These are phyloP conservation scores for Plemyria rubiginata DNA, from an alignment of 2,888 invertebrate genomes.

Conservation along the genomic window DNA sequence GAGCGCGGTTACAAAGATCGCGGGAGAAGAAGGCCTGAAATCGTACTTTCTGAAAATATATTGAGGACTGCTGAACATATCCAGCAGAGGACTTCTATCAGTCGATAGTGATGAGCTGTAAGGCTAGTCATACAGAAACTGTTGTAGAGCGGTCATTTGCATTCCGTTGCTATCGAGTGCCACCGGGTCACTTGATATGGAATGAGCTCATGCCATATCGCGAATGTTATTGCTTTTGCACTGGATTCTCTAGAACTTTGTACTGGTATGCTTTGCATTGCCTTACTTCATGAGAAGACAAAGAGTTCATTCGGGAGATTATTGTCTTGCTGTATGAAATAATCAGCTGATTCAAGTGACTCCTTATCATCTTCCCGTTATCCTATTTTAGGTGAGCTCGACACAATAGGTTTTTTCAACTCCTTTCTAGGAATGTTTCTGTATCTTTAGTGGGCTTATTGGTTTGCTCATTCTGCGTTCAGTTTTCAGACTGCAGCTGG, in stretches of 20 bases:
- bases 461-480: too few relatives aligned
- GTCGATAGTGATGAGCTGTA: neutral
- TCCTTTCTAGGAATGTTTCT: too few relatives aligned
- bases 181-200: constrained; percentile 55
- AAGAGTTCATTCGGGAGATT: neutral
- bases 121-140: constrained; percentile 29
- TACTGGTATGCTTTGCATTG: constrained; percentile 6
- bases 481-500: too few relatives aligned
- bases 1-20: too few relatives aligned
- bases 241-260: constrained; percentile 11
- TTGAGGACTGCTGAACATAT: too few relatives aligned
- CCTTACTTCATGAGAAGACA: constrained; percentile 1
- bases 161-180: constrained; percentile 43
- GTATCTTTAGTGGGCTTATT: too few relatives aligned
- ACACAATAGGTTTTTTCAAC: too few relatives aligned
- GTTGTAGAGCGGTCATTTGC: constrained; percentile 34
- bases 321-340: neutral
- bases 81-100: too few relatives aligned
- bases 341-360: neutral
- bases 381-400: too few relatives aligned
- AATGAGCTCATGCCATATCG: constrained; percentile 40
- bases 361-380: too few relatives aligned
- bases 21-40: too few relatives aligned
- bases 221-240: constrained; percentile 27
- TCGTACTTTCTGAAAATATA: too few relatives aligned